Evolutionary conservation across 30 jellyfish, hydroid and myxozoan genomes (phyloP).

Genomic region (Aurelia aurita): DNA sequence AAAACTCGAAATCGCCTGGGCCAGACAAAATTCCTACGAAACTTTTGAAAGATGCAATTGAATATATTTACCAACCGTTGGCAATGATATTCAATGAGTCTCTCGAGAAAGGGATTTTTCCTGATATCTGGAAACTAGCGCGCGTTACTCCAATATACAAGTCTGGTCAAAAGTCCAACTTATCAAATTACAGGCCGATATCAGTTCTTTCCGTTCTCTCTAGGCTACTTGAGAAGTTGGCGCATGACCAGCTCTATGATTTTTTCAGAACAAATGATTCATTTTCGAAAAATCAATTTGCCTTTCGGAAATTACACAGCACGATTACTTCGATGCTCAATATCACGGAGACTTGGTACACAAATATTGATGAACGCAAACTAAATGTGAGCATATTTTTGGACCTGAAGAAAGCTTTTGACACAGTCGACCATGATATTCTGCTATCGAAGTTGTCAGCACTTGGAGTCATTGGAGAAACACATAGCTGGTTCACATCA

Average conservation of each 20-base stretch:
- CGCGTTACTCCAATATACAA: conserved; percentile 10
- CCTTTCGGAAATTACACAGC: no score
- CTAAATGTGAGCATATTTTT: conserved; percentile 37
- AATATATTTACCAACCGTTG: conserved; percentile 5
- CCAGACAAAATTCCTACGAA: no score
- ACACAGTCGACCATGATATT: conserved; percentile 52
- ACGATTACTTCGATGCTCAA: no score
- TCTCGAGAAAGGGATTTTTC: conserved; percentile 4
- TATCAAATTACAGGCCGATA: no score
- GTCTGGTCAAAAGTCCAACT: conserved; percentile 37
- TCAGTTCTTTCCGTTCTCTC: no score
- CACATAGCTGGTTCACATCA: conserved; percentile 52
- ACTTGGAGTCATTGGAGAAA: conserved; percentile 23
- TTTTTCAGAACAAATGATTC: no score
- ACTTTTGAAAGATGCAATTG: no score
- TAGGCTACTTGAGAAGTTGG: no score
- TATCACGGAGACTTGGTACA: conserved; percentile 55
- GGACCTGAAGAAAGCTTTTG: no score
- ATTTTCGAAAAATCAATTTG: no score
- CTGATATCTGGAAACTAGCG: conserved; percentile 18
- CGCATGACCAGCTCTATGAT: no score
- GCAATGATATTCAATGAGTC: conserved; percentile 4
- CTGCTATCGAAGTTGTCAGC: conserved; percentile 38
- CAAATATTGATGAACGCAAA: conserved; percentile 29
- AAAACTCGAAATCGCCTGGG: no score